Conservation (phyloP, 1,140 invertebrate genomes). For the Vanessa atalanta region DNA sequence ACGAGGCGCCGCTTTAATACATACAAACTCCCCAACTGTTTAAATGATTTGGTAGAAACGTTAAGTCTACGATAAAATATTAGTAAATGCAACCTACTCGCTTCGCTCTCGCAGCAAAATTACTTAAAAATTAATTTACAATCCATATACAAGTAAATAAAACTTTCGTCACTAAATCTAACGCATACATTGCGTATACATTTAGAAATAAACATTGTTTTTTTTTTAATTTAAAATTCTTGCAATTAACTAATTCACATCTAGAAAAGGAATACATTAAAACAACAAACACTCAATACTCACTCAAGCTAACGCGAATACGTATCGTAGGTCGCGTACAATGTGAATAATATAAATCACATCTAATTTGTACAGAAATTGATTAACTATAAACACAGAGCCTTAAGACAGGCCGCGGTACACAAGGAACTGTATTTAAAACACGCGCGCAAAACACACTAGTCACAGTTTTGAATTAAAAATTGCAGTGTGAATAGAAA, state of each 20-base stretch:
- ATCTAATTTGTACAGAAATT: slow-evolving; percentile 49
- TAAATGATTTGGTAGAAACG: slow-evolving; percentile 74
- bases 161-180: slow-evolving; percentile 38
- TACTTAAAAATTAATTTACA: slow-evolving; percentile 50
- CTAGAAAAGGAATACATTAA: slow-evolving; percentile 19
- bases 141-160: slow-evolving; percentile 52
- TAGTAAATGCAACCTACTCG: slow-evolving; percentile 78
- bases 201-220: slow-evolving; percentile 27
- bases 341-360: slow-evolving; percentile 30
- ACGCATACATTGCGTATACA: slow-evolving; percentile 28
- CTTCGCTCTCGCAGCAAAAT: slow-evolving; percentile 54
- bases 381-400: slow-evolving; percentile 6
- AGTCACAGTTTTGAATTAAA: slow-evolving; percentile 73
- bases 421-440: slow-evolving; percentile 43
- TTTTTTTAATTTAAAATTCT: slow-evolving; percentile 7
- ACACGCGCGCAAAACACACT: slow-evolving; percentile 57
- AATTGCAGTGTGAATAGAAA: slow-evolving; percentile 69
- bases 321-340: slow-evolving; percentile 14
- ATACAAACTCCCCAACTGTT: slow-evolving; percentile 43
- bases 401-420: slow-evolving; percentile 19
- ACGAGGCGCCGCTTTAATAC: slow-evolving; percentile 21
- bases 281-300: slow-evolving; percentile 20
- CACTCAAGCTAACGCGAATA: slow-evolving; percentile 11
- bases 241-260: slow-evolving; percentile 4
- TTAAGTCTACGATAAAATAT: slow-evolving; percentile 76